These are phyloP conservation scores for Hydrophis major DNA, from an alignment of 2,797 vertebrate genomes.

Conservation along the genomic window DNA sequence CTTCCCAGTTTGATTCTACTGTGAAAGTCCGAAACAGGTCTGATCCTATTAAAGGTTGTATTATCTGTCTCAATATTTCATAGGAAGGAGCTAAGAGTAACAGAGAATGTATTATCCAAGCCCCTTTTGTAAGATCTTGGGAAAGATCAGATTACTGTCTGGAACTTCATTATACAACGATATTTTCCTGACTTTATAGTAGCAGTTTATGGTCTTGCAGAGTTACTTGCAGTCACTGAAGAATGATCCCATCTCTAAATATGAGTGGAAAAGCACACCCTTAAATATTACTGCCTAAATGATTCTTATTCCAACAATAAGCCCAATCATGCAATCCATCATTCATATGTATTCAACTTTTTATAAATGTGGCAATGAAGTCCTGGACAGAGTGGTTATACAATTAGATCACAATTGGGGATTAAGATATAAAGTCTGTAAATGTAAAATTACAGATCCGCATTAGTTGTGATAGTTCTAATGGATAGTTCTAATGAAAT, in stretches of 20 bases:
- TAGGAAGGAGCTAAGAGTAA: neutral
- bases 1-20: no score
- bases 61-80: neutral
- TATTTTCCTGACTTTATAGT: neutral
- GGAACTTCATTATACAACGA: neutral
- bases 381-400: neutral
- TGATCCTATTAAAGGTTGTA: no score
- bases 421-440: neutral
- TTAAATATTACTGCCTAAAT: neutral
- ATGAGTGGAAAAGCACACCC: neutral
- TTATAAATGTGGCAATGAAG: neutral
- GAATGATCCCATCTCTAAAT: neutral
- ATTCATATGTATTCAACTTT: neutral
- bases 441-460: neutral
- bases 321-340: neutral
- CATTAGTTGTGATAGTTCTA: constrained; percentile 7
- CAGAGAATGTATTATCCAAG: neutral
- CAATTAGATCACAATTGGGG: neutral
- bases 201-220: neutral
- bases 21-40: no score
- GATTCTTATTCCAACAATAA: neutral
- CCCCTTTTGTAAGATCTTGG: neutral
- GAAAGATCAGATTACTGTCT: neutral
- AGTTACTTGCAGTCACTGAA: neutral
- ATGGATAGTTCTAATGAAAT: neutral